Conservation (phyloP, 2,888 invertebrate genomes). For the Druceiella hillmani region DNA sequence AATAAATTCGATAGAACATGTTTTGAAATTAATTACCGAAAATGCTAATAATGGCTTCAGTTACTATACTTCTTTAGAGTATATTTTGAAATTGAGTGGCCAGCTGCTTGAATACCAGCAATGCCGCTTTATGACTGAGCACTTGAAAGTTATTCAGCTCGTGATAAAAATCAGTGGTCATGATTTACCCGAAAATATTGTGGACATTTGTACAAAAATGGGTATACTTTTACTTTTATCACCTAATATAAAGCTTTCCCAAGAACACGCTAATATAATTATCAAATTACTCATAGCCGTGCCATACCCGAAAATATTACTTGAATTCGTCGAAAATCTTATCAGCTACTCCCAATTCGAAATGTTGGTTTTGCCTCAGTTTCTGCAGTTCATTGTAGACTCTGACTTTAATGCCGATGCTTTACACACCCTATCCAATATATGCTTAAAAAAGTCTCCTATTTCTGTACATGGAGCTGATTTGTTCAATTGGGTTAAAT, state of each 20-base stretch:
- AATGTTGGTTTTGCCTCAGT: constrained; percentile 62
- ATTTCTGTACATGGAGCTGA: constrained; percentile 55
- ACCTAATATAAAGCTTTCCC: constrained; percentile 58
- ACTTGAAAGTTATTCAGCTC: constrained; percentile 53
- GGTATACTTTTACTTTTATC: constrained; percentile 56
- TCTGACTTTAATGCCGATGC: constrained; percentile 49
- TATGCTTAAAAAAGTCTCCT: constrained; percentile 63
- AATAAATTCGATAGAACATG: constrained; percentile 35
- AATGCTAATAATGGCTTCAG: constrained; percentile 28
- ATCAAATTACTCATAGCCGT: constrained; percentile 58
- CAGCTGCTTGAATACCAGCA: constrained; percentile 58
- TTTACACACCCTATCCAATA: constrained; percentile 57
- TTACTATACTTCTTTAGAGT: constrained; percentile 33
- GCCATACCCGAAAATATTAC: constrained; percentile 50
- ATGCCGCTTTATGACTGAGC: constrained; percentile 58
- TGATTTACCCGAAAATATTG: constrained; percentile 41
- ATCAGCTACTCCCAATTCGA: constrained; percentile 65
- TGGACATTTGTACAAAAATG: constrained; percentile 50
- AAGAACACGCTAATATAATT: constrained; percentile 67
- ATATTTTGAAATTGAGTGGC: constrained; percentile 53
- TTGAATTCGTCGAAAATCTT: constrained; percentile 62
- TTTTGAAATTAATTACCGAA: constrained; percentile 31
- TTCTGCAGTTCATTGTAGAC: constrained; percentile 54
- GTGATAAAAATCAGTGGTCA: constrained; percentile 48
- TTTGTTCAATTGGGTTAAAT: constrained; percentile 59